These are phyloP conservation scores for Microcebus ravelobensis DNA, from an alignment of 2,113 vertebrate species.

Conservation along the genomic window DNA sequence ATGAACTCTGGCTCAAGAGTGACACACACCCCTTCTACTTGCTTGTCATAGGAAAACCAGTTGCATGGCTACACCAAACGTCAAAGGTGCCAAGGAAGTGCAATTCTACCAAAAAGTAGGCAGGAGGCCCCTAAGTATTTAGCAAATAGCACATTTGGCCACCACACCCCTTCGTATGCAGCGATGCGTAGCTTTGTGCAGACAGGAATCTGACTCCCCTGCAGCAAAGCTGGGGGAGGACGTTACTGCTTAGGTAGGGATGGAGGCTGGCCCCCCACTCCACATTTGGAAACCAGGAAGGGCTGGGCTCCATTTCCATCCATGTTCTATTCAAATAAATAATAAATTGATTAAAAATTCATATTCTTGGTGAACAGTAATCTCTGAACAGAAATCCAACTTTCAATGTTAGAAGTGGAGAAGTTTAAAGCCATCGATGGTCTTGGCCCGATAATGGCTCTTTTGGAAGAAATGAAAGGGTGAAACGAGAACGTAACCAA, in stretches of 20 bases:
- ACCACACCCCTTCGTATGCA: not conserved
- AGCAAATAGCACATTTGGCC: not conserved
- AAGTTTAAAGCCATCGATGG: not conserved
- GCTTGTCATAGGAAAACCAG: not conserved
- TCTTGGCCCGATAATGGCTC: not conserved
- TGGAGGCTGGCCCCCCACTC: not conserved
- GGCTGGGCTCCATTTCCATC: not conserved
- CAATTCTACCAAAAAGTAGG: not conserved
- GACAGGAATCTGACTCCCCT: not conserved
- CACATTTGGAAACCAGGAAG: not conserved
- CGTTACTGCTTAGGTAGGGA: not conserved
- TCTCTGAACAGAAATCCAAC: not conserved
- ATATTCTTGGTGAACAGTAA: not conserved
- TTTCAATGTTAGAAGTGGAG: not conserved
- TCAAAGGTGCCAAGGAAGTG: not conserved
- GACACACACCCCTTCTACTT: not conserved
- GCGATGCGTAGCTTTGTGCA: not conserved
- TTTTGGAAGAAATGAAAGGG: slow-evolving; percentile 28
- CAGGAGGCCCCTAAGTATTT: not conserved
- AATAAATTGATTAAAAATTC: not conserved
- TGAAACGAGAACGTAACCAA: not conserved
- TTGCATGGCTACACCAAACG: not conserved
- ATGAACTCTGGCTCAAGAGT: not conserved
- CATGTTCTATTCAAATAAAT: not conserved
- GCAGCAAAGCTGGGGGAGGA: no score